phyloP scores from a whole-genome alignment of 1,140 invertebrate genomes.

The Dinothrombium tinctorium region DNA sequence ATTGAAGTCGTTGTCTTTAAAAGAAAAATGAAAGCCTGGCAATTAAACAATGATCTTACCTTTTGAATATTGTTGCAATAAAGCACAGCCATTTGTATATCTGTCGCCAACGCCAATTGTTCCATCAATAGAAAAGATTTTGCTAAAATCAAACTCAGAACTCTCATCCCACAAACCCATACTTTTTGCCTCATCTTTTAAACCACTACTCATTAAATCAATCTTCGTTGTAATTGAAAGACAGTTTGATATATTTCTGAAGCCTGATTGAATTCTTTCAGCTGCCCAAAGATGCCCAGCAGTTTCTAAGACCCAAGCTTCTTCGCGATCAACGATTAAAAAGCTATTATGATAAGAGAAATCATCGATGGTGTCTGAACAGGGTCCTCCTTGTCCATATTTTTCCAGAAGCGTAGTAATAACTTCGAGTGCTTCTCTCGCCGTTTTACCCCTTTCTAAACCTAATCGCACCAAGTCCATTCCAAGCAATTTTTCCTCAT shows the following conservation, averaged over 20 bases:
- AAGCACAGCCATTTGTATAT: conserved; percentile 26
- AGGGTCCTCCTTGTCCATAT: conserved; percentile 44
- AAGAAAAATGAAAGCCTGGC: too few relatives aligned
- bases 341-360: conserved; percentile 42
- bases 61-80: conserved; percentile 24
- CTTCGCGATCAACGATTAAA: conserved; percentile 32
- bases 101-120: conserved; percentile 16
- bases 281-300: conserved; percentile 48
- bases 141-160: conserved; percentile 20
- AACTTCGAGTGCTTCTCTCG: conserved; percentile 34
- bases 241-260: conserved; percentile 42
- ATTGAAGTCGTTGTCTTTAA: too few relatives aligned
- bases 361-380: conserved; percentile 29
- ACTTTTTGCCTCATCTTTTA: conserved; percentile 33
- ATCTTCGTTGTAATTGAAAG: conserved; percentile 42
- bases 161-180: conserved; percentile 36
- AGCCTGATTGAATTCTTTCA: conserved; percentile 30
- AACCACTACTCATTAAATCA: conserved; percentile 34
- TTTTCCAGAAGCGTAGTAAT: conserved; percentile 35
- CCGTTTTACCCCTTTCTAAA: conserved; percentile 34
- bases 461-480: conserved; percentile 48
- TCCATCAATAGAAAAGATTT: conserved; percentile 17
- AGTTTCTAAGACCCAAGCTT: conserved; percentile 46
- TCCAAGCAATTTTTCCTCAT: conserved; percentile 35
- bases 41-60: conserved; percentile 17